phyloP scores from a whole-genome alignment of 2,797 vertebrate species.

The Simalia tracyae region DNA sequence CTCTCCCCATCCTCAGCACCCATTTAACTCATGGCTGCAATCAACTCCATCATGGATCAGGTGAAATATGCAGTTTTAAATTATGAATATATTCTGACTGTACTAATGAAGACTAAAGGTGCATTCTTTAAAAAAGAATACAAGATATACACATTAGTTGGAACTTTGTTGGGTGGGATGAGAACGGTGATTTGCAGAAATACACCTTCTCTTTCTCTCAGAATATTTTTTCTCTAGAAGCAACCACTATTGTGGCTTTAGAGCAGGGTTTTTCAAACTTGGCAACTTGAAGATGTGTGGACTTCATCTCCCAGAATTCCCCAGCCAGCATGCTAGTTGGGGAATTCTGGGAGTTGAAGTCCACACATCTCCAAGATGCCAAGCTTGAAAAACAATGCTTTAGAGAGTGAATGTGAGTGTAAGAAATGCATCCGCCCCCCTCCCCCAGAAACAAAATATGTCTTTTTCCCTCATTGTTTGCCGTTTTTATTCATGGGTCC shows the following conservation, averaged over 20 bases:
- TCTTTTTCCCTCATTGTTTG: neutral
- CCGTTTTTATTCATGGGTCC: neutral
- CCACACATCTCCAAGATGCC: neutral
- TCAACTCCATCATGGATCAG: neutral
- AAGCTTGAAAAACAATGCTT: neutral
- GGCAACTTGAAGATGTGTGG: too few species aligned
- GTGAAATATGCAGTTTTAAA: neutral
- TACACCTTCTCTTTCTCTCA: neutral
- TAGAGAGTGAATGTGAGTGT: neutral
- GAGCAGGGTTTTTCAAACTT: too few species aligned
- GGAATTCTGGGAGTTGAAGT: neutral
- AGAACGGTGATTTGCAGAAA: neutral
- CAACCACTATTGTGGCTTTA: neutral
- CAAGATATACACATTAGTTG: neutral
- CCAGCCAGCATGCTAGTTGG: neutral
- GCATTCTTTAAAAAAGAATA: neutral
- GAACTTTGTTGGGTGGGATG: neutral
- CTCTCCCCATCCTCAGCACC: neutral
- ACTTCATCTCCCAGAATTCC: too few species aligned
- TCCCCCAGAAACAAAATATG: neutral
- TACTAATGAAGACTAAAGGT: neutral
- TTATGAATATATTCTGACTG: neutral
- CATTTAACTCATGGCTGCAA: neutral
- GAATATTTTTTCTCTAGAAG: neutral
- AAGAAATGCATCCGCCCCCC: neutral